These are phyloP conservation scores for Limnephilus auricula DNA, from an alignment of 2,888 invertebrate species.

Conservation along the genomic window DNA sequence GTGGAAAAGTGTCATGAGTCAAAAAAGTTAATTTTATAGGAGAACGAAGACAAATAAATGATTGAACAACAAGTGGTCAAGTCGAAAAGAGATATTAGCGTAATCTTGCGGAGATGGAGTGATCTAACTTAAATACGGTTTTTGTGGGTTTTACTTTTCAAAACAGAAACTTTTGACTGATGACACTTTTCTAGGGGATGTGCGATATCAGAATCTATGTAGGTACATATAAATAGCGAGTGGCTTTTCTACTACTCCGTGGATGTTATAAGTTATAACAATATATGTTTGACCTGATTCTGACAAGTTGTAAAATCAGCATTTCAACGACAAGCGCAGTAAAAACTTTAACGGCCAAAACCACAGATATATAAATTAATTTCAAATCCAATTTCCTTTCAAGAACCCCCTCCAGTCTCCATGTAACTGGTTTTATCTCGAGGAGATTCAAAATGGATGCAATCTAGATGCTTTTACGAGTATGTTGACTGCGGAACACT, in stretches of 20 bases:
- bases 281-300: background rate
- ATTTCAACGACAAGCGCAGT: background rate
- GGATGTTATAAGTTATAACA: background rate
- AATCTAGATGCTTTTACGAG: slow-evolving; percentile 15
- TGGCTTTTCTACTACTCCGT: background rate
- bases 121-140: too few relatives aligned
- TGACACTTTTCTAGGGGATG: too few relatives aligned
- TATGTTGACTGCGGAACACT: slow-evolving; percentile 14
- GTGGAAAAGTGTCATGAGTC: too few relatives aligned
- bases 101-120: too few relatives aligned
- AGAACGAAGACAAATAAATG: too few relatives aligned
- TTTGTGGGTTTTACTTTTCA: too few relatives aligned
- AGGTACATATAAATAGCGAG: too few relatives aligned
- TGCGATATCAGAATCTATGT: background rate
- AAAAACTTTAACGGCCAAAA: background rate
- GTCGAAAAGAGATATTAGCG: too few relatives aligned
- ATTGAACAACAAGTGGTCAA: too few relatives aligned
- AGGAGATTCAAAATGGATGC: background rate
- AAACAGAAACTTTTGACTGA: too few relatives aligned
- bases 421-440: slow-evolving; percentile 3
- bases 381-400: slow-evolving; percentile 18
- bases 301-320: background rate
- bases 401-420: background rate
- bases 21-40: too few relatives aligned
- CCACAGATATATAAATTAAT: slow-evolving; percentile 19